Evolutionary conservation across 2,113 vertebrate species (phyloP).

Genomic region (Nycticorax nycticorax): DNA sequence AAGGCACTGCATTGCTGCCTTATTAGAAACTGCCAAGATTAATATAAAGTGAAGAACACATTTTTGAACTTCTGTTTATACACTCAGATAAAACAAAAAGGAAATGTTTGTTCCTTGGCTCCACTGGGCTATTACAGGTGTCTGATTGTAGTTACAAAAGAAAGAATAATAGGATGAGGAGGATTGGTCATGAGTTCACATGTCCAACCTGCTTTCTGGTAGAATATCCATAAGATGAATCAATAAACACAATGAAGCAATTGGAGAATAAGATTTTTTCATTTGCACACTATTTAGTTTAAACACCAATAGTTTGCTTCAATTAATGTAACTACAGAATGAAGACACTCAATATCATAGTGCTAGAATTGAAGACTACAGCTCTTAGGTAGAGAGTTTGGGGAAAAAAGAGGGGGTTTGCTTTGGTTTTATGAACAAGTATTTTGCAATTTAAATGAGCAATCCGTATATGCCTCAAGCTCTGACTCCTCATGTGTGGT

Average conservation of each 20-base stretch:
- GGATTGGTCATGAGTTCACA: not conserved
- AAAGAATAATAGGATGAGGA: not conserved
- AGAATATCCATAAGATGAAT: not conserved
- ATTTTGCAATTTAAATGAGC: conserved; percentile 45
- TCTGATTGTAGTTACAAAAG: not conserved
- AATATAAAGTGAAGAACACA: not conserved
- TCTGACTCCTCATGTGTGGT: not conserved
- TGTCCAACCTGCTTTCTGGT: not conserved
- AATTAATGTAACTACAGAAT: not conserved
- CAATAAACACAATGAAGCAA: not conserved
- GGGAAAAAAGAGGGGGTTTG: not conserved
- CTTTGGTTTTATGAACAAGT: conserved; percentile 18
- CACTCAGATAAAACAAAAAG: not conserved
- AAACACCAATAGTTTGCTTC: not conserved
- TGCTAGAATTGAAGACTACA: conserved; percentile 21
- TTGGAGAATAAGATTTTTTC: not conserved
- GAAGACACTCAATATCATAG: not conserved
- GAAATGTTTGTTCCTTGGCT: not conserved
- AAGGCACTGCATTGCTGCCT: not conserved
- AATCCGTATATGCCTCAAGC: conserved; percentile 44
- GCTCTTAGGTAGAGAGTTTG: not conserved
- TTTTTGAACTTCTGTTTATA: not conserved
- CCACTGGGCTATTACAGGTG: not conserved
- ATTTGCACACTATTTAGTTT: conserved; percentile 13
- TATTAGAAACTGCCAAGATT: not conserved